Evolutionary conservation across 2,113 vertebrate genomes (phyloP), one percentile per base, ranked within the genome.

Genomic region (Dendropsophus ebraccatus): DNA sequence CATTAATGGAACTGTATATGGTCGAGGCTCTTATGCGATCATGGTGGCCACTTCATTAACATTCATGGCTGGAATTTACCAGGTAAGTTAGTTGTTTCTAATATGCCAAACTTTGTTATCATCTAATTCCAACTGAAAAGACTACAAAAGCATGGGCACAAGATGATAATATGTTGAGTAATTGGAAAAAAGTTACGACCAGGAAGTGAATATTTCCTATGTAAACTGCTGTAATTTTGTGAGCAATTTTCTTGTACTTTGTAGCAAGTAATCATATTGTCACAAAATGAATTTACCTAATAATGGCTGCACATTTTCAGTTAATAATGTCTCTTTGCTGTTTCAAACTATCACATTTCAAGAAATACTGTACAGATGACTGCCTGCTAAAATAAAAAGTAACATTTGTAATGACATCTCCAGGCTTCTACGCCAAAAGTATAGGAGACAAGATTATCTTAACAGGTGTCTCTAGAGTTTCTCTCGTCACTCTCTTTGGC

Each of bases 31-130:
- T 75, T 93, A 90, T 0, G 89, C 91, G 25, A 92, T 93, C 88
- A 91, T 87, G 2, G 91, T 93, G 89, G 90, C 90, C 21, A 90
- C 91, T 0, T 83, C 91, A 79, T 69, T 93, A 76, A 91, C 89
- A 52, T 93, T 93, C 32, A 86, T 93, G 74, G 91, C 90, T 0
- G 90, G 90, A 0, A 41, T 93, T 62, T 93, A 92, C 82, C 91
- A 93, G 91, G 93, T 93, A 91, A 13, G 9, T 9, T 82, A 17
- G 13, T 5, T n/a, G 32, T 41, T 60, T 12, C 75, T 23, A 12
- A 78, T 35, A 25, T 58, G 14, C 12, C 19, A 4, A 52, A 19
- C 41, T 41, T 41, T 41, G 41, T 41, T 41, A 41, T 41, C 41
- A n/a, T n/a, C n/a, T n/a, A n/a, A n/a, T n/a, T n/a, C n/a, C n/a